These are phyloP conservation scores for Leptopilina boulardi DNA, from an alignment of 1,140 invertebrate species.

Conservation along the genomic window DNA sequence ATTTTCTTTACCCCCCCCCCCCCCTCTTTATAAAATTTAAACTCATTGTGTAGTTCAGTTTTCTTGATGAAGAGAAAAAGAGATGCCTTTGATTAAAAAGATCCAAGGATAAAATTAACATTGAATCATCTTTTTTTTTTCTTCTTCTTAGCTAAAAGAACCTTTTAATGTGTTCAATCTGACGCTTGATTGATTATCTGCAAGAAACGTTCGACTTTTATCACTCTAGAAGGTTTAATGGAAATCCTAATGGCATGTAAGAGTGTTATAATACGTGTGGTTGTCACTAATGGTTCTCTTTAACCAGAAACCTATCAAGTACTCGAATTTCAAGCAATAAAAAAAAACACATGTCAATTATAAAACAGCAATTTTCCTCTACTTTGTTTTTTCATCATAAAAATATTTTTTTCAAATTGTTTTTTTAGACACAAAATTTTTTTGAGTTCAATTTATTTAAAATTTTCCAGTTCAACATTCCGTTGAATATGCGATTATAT, in stretches of 20 bases:
- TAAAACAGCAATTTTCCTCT: neutral
- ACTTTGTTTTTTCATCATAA: too few species aligned
- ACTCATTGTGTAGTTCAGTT: too few species aligned
- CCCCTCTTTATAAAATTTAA: too few species aligned
- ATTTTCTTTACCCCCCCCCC: too few species aligned
- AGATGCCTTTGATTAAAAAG: neutral
- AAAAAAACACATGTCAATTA: neutral
- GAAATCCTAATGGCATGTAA: neutral
- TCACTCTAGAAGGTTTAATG: neutral
- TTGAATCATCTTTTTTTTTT: neutral
- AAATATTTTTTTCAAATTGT: too few species aligned
- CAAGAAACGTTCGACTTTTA: neutral
- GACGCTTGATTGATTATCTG: neutral
- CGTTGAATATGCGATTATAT: neutral
- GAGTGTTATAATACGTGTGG: neutral
- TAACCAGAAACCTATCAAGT: neutral
- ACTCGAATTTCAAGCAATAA: neutral
- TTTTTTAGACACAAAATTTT: too few species aligned
- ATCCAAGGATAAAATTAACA: neutral
- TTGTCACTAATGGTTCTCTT: slow-evolving; percentile 21
- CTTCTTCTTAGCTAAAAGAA: neutral
- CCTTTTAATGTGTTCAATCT: neutral
- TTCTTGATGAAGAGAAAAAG: too few species aligned
- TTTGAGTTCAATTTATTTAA: too few species aligned
- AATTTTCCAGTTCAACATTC: too few species aligned